phyloP scores from a whole-genome alignment of 2,113 vertebrate genomes.

The Raja brachyura region DNA sequence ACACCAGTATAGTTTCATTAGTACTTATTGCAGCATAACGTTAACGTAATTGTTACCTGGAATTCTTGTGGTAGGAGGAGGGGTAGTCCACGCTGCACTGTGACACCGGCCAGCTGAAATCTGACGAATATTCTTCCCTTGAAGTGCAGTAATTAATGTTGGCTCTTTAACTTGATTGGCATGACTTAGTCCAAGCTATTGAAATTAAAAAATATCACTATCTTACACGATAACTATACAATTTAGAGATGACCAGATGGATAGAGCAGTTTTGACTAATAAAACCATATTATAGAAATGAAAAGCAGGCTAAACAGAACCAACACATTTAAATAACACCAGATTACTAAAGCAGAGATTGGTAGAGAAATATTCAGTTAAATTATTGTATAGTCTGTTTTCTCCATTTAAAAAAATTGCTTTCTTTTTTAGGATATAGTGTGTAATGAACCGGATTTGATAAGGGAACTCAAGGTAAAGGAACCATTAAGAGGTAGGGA shows the following conservation, averaged over 20 bases:
- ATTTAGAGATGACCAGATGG: too few species aligned
- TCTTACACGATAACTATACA: background rate
- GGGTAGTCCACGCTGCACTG: conserved; percentile 66
- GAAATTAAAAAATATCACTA: background rate
- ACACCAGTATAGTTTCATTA: background rate
- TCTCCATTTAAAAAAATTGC: background rate
- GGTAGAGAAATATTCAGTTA: background rate
- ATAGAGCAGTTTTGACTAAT: background rate
- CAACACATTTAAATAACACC: background rate
- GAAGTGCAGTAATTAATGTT: conserved; percentile 54
- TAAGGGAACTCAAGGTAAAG: too few species aligned
- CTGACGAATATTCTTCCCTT: conserved; percentile 62
- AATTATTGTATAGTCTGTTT: background rate
- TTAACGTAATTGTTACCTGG: conserved; percentile 53
- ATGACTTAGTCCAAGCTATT: conserved; percentile 64
- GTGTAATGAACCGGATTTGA: too few species aligned
- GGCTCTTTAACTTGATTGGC: conserved; percentile 62
- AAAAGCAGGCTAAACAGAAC: background rate
- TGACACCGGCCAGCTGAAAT: conserved; percentile 68
- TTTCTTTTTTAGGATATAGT: background rate
- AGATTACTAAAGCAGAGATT: background rate
- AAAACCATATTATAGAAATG: background rate
- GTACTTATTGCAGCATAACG: background rate
- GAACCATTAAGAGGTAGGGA: too few species aligned
- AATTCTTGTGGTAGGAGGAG: conserved; percentile 52